Base-by-base conservation (phyloP, 2,888 invertebrate species). In the Eulithis testata region DNA sequence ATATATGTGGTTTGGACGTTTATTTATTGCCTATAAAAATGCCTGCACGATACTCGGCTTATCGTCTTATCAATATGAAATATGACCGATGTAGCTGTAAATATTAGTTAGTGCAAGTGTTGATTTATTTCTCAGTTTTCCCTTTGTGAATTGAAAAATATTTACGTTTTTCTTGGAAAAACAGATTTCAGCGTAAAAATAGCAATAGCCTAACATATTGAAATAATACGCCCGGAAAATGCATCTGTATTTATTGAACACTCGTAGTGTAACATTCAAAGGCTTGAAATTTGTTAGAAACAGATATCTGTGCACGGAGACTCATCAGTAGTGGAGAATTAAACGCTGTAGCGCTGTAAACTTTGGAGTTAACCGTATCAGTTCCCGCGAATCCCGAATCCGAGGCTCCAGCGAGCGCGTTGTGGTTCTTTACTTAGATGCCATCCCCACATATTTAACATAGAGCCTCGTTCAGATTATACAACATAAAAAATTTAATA, bases 1-100 rank as follows among this genome's bases (percentile, higher is more conserved):
- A 76, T 81, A 75, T 80, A 74, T 79, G 76, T 80, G 76, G 74
- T 77, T 77, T 70, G 71, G 69, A 58, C 68, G 72, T 71, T 69
- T 77, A 83, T 82, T 81, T 83, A 82, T 82, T 72, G 78, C 62
- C 77, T 75, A 77, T 81, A 81, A 83, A 82, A 81, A 79, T 72
- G 77, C 74, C 73, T 76, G 77, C 76, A 81, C 76, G 78, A 73
- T 80, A 76, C 78, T 72, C 76, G 74, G 76, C 79, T 80, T 83
- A 79, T 80, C 81, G 80, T 73, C 74, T 78, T 77, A 80, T 81
- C 81, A 76, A 76, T 78, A 66, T 80, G 77, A 81, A 75, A 76
- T 79, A 82, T 76, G 73, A 77, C 60, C 72, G 76, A 73, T 76
- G 75, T 73, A 72, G 75, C 71, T 75, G 73, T 75, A 77, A 76